Conservation (phyloP, 2,113 vertebrate genomes). For the Maccullochella peelii region DNA sequence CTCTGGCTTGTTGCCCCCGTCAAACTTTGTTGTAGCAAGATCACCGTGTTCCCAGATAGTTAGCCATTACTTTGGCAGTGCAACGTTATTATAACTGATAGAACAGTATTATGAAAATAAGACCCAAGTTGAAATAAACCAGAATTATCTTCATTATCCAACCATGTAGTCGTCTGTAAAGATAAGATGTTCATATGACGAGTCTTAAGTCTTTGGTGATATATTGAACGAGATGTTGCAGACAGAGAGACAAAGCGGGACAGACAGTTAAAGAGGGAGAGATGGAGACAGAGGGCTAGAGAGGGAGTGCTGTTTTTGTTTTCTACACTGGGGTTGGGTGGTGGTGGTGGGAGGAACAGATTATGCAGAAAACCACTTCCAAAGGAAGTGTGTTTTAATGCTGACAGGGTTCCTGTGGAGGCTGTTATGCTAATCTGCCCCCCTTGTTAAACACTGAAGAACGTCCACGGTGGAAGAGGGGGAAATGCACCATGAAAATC, state of each 20-base stretch:
- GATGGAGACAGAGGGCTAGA: background rate
- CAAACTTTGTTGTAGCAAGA: too few species aligned
- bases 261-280: background rate
- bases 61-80: background rate
- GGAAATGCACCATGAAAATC: constrained; percentile 72
- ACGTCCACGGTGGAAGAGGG: constrained; percentile 53
- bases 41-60: background rate
- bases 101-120: too few species aligned
- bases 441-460: constrained; percentile 72
- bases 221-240: background rate
- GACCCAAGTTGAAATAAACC: background rate
- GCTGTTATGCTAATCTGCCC: constrained; percentile 83
- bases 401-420: constrained; percentile 78
- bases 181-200: background rate
- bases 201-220: background rate
- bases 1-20: background rate
- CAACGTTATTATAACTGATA: background rate
- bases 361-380: constrained; percentile 81
- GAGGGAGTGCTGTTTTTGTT: constrained; percentile 12
- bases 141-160: too few species aligned
- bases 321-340: constrained; percentile 1
- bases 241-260: background rate
- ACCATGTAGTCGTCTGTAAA: background rate
- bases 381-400: constrained; percentile 77
- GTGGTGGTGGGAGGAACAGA: constrained; percentile 61